Base-by-base conservation (phyloP, 92 coral and sea anemone genomes). In the Bergia sp. region DNA sequence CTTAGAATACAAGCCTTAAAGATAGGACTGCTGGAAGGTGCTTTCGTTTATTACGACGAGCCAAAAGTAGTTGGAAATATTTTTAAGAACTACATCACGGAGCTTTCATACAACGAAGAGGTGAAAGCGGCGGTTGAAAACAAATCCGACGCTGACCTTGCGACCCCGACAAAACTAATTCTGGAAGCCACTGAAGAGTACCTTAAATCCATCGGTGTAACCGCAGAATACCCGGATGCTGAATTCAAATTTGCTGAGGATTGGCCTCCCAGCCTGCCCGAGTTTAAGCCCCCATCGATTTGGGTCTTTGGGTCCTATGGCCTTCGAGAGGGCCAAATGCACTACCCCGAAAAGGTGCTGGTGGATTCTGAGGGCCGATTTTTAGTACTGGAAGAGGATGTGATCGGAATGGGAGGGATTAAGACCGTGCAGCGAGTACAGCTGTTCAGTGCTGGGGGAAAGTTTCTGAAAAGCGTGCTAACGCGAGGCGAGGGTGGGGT, bases 281-380 rank as follows among this genome's bases (percentile, higher is more conserved):
- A 58, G 64, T 96, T 90, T 88, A 42, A 87, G 90, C 93, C 96
- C 81, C 99, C 97, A 5, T 94, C 88, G 88, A 92, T 92, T 20
- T 96, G 99, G 99, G 95, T 93, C 88, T 96, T 96, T 83, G 99
- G 99, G 40, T 96, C 96, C 82, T 89, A 91, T 76, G 99, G 99
- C 53, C 78, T 79, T 40, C 88, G 92, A 37, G 95, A 95, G 72
- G 99, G 99, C 16, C 94, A 91, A 67, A 73, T 96, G 72, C 89
- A 88, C 44, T 90, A 93, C 47, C 99, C 99, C 3, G 92, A 89
- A 41, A 96, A 91, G 82, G 93, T 96, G 2, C 93, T 92, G 83
- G 84, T 95, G 40, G 95, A 96, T 77, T 64, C 79, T 42, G 91
- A 92, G 41, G 98, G 97, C 2, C 92, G 94, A 40, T 95, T 91